phyloP scores from a whole-genome alignment of 2,113 vertebrate species.

The Sylvilagus bachmani region DNA sequence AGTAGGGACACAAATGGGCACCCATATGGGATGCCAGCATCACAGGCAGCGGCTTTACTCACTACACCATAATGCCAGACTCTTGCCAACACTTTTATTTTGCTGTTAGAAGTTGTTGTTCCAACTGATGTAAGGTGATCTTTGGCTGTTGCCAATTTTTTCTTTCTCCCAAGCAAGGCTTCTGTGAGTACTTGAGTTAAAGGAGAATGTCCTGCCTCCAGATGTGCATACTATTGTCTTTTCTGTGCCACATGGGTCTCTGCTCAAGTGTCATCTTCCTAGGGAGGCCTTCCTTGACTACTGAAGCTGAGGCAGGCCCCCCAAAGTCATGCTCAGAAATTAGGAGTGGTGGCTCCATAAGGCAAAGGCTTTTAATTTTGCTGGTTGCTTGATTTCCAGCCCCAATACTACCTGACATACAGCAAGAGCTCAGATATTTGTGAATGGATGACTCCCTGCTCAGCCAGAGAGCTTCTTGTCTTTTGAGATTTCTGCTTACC shows the following conservation, averaged over 20 bases:
- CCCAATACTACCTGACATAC: background rate
- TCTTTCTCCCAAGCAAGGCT: background rate
- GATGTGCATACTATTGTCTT: too few relatives aligned
- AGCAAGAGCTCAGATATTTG: background rate
- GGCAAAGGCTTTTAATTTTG: background rate
- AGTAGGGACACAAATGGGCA: too few relatives aligned
- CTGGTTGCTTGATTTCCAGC: background rate
- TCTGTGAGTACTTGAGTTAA: too few relatives aligned
- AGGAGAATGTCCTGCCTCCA: background rate
- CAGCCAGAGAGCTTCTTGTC: background rate
- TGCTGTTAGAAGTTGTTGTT: too few relatives aligned
- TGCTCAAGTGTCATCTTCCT: background rate
- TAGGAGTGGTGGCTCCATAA: background rate
- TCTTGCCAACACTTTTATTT: too few relatives aligned
- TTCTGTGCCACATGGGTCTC: background rate
- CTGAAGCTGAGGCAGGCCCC: background rate
- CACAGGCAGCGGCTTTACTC: too few relatives aligned
- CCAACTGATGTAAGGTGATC: background rate
- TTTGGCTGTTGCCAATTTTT: background rate
- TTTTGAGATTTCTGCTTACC: background rate
- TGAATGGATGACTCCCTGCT: background rate
- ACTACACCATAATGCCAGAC: too few relatives aligned
- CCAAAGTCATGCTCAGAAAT: background rate
- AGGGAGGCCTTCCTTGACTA: background rate
- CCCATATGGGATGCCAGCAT: too few relatives aligned